Conservation (phyloP, 2,113 vertebrate species). For the Oriolus oriolus region DNA sequence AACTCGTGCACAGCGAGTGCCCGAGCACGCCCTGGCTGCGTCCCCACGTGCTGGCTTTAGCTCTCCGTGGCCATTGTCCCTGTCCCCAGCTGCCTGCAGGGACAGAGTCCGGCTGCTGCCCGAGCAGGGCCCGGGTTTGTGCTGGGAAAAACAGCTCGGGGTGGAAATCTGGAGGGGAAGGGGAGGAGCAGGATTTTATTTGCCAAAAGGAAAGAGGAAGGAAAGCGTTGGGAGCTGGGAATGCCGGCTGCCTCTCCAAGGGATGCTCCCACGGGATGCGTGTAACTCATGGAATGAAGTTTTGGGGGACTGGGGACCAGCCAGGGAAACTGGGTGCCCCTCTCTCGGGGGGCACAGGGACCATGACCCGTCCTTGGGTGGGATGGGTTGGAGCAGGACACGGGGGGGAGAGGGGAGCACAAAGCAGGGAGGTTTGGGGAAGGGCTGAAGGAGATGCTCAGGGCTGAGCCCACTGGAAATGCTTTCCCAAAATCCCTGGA, state of each 20-base stretch:
- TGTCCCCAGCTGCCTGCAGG: neutral
- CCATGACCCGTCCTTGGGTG: fast-evolving
- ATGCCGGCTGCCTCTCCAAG: neutral
- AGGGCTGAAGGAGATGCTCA: neutral
- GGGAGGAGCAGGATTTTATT: neutral
- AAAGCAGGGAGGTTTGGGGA: neutral
- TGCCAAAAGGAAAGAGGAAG: neutral
- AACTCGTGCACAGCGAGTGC: neutral
- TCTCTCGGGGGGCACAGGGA: neutral
- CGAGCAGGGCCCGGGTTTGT: neutral
- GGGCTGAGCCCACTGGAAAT: neutral
- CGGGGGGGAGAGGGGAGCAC: neutral
- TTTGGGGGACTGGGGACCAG: neutral
- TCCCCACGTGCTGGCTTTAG: fast-evolving
- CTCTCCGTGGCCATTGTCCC: neutral
- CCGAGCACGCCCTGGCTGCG: fast-evolving
- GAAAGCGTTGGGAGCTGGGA: fast-evolving
- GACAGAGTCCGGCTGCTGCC: neutral
- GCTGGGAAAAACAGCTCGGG: neutral
- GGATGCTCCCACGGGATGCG: fast-evolving
- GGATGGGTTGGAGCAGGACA: neutral
- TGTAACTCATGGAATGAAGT: neutral
- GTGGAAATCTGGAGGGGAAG: neutral
- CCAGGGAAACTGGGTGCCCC: neutral
- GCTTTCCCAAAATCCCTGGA: neutral